Evolutionary conservation across 1,140 invertebrate species (phyloP), one percentile per base, ranked within the genome.

Genomic region (Tetraneura akinire): DNA sequence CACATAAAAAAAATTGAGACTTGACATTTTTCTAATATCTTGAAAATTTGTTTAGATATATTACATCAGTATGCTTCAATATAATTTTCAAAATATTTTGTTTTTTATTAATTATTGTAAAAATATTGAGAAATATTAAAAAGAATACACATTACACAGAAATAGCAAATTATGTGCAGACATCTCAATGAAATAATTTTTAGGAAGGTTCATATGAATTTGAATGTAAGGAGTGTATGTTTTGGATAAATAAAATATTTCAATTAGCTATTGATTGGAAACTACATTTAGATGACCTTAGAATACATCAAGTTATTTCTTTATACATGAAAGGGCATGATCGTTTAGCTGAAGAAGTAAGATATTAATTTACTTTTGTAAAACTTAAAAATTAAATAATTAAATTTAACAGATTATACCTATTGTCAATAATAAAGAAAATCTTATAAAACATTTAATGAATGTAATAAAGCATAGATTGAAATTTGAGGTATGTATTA

Each of bases 281-380:
- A 80, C 85, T 96, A 45, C 91, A 94, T 84, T 87, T 89, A 23
- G 93, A 95, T 83, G 88, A 90, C 82, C 86, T 97, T 49, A 89
- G 90, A 82, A 88, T 91, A 82, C 91, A 94, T 86, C 91, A 95
- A 87, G 89, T 93, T 62, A 89, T 90, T 83, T 90, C 94, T 83
- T 86, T 95, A 18, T 95, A 94, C 84, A 88, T 89, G 1, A 89
- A 89, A 84, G 93, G 93, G 55, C 91, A 91, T 83, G 94, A 96
- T 88, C 88, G 87, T 49, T 84, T 93, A 47, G 94, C 92, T 29
- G 89, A 93, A 85, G 91, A 93, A 85, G 90, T 94, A 78, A 55
- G 6, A 21, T 8, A 76, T 51, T 1, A 51, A 18, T 18, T 29
- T 26, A n/a, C 6, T 26, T 68, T 42, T 16, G 23, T 3, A 18